Conservation (phyloP, 2,888 invertebrate genomes). For the Carcina quercana region DNA sequence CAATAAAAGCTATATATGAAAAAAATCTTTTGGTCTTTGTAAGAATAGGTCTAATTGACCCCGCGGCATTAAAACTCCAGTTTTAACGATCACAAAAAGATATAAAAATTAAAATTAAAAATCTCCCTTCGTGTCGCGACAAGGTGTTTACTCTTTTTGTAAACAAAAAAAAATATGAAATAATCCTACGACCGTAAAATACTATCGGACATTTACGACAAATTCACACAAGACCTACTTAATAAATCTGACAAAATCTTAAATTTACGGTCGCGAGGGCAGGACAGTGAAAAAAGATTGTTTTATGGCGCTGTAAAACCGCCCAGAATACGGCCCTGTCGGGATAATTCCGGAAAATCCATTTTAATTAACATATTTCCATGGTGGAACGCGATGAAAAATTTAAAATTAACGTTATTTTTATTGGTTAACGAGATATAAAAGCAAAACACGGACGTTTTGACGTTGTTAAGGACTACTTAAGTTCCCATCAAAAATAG, state of each 20-base stretch:
- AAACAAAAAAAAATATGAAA: conserved; percentile 37
- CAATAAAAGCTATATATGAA: conserved; percentile 42
- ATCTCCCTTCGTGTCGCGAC: conserved; percentile 30
- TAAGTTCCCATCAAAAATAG: too few relatives aligned
- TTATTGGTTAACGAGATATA: too few relatives aligned
- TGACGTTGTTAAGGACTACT: too few relatives aligned
- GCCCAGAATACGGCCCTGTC: conserved; percentile 40
- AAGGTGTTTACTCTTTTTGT: conserved; percentile 38
- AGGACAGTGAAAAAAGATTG: conserved; percentile 39
- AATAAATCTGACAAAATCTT: conserved; percentile 66
- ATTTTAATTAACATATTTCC: conserved; percentile 56
- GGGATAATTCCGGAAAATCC: conserved; percentile 48
- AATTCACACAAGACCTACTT: conserved; percentile 66
- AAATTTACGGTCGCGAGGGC: conserved; percentile 56
- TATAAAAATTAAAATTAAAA: conserved; percentile 41
- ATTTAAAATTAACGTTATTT: conserved; percentile 4
- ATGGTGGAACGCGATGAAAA: conserved; percentile 21
- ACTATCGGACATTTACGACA: conserved; percentile 65
- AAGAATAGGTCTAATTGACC: conserved; percentile 51
- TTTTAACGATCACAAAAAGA: conserved; percentile 47
- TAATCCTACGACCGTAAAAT: conserved; percentile 58
- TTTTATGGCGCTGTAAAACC: conserved; percentile 49
- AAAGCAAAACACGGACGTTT: too few relatives aligned
- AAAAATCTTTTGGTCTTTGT: conserved; percentile 39
- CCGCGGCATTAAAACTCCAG: conserved; percentile 29